Evolutionary conservation across 2,888 invertebrate species (phyloP).

Genomic region (Nomada fabriciana): DNA sequence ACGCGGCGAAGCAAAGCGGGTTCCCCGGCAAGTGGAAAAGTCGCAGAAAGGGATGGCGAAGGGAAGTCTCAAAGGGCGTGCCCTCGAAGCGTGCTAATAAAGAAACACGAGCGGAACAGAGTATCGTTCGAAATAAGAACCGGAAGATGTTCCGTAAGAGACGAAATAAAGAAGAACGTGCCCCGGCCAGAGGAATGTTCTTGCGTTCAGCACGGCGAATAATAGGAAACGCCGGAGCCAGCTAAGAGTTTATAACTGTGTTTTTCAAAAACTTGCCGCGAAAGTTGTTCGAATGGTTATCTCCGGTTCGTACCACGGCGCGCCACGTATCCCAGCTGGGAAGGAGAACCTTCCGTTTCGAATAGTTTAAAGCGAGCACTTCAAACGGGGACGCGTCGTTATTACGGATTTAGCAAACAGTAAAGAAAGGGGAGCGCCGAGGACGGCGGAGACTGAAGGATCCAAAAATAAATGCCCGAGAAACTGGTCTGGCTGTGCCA

Average conservation of each 20-base stretch:
- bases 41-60: not conserved
- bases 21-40: not conserved
- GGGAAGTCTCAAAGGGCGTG: constrained; percentile 20
- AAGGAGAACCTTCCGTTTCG: constrained; percentile 34
- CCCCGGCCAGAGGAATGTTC: constrained; percentile 24
- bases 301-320: constrained; percentile 2
- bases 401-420: constrained; percentile 68
- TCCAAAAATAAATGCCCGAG: constrained; percentile 63
- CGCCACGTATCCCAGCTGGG: constrained; percentile 11
- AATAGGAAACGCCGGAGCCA: constrained; percentile 23
- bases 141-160: not conserved
- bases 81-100: constrained; percentile 37
- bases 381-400: constrained; percentile 58
- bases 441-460: constrained; percentile 32
- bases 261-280: constrained; percentile 57
- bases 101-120: constrained; percentile 9
- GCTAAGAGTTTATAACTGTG: constrained; percentile 58
- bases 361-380: constrained; percentile 50
- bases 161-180: constrained; percentile 2
- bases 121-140: constrained; percentile 2
- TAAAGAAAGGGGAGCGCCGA: constrained; percentile 16
- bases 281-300: constrained; percentile 44
- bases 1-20: constrained; percentile 8
- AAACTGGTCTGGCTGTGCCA: constrained; percentile 64
- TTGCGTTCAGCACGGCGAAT: constrained; percentile 41